Percentiles rank a stretch among this genome's conserved stretches.
These are phyloP conservation scores for Varroa destructor DNA, from an alignment of 1,140 invertebrate genomes.

Conservation along the genomic window DNA sequence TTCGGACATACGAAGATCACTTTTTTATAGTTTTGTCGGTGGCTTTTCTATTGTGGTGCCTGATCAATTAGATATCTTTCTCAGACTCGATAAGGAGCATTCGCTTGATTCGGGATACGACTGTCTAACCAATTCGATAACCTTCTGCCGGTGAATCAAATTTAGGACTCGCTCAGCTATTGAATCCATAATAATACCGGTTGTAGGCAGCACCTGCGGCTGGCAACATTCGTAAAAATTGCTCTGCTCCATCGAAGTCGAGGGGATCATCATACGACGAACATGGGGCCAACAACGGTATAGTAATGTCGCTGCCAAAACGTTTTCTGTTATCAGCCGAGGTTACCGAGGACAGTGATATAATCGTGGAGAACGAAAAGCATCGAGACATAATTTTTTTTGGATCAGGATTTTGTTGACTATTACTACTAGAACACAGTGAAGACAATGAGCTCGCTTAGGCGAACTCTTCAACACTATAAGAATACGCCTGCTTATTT, in stretches of 20 bases:
- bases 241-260: constrained; percentile 54
- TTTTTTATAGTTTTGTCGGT: not conserved
- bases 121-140: constrained; percentile 15
- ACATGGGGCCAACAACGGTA: constrained; percentile 63
- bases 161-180: constrained; percentile 19
- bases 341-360: not conserved
- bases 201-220: not conserved
- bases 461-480: constrained; percentile 65
- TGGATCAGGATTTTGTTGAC: constrained; percentile 59
- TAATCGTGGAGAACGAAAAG: constrained; percentile 47
- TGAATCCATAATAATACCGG: constrained; percentile 22
- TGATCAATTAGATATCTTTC: constrained; percentile 1
- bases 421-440: constrained; percentile 81
- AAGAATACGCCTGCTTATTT: constrained; percentile 61
- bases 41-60: not conserved
- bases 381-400: constrained; percentile 59
- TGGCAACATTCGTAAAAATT: constrained; percentile 58
- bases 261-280: constrained; percentile 55
- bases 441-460: constrained; percentile 77
- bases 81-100: not conserved
- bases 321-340: constrained; percentile 15
- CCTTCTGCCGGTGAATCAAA: constrained; percentile 17
- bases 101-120: constrained; percentile 21
- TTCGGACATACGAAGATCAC: constrained; percentile 3
- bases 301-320: constrained; percentile 24